Evolutionary conservation across 2,888 invertebrate species (phyloP).

Genomic region (Scaptomyza flava): DNA sequence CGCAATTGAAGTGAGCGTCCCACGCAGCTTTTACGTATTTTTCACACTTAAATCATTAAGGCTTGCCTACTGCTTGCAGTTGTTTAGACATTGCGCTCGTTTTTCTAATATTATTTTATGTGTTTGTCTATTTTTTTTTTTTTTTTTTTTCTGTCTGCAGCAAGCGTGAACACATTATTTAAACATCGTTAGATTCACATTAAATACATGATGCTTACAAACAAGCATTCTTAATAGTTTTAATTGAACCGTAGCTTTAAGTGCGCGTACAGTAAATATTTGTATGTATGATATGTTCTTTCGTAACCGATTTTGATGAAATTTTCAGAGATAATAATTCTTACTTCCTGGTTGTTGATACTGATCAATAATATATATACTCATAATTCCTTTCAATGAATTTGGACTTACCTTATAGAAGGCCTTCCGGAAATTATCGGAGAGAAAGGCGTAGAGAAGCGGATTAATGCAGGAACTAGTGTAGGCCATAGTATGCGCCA

Average conservation of each 20-base stretch:
- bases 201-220: constrained; percentile 1
- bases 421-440: constrained; percentile 96
- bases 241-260: not conserved
- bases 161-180: constrained; percentile 51
- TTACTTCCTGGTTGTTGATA: not conserved
- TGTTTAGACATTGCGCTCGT: constrained; percentile 45
- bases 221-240: not conserved
- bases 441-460: constrained; percentile 96
- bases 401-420: constrained; percentile 87
- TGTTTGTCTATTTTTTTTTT: not conserved
- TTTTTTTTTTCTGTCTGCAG: constrained; percentile 18
- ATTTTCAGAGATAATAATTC: not conserved
- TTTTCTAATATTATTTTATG: constrained; percentile 34
- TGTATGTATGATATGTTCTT: not conserved
- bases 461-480: constrained; percentile 98
- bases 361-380: not conserved
- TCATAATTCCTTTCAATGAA: not conserved
- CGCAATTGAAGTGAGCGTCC: constrained; percentile 43
- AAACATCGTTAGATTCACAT: constrained; percentile 49
- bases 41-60: constrained; percentile 74
- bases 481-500: constrained; percentile 93
- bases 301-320: no score
- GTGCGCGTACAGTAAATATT: not conserved
- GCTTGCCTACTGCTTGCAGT: constrained; percentile 40
- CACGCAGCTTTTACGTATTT: constrained; percentile 64